Conservation (phyloP, 2,888 invertebrate genomes). For the Stegana nigrithorax region DNA sequence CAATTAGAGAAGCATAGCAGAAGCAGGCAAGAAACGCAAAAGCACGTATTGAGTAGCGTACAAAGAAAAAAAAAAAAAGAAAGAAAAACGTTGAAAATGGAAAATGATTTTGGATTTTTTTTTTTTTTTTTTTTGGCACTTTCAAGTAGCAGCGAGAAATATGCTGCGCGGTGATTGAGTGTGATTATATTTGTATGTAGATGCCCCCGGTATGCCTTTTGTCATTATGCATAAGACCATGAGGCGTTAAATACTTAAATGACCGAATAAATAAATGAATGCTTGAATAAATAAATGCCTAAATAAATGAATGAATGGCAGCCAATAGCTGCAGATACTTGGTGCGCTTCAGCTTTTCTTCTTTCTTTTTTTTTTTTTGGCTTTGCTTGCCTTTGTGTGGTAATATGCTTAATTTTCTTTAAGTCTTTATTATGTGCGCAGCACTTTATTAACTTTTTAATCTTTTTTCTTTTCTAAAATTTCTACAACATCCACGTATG, state of each 20-base stretch:
- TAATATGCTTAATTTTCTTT: slow-evolving; percentile 4
- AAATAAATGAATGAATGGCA: too few species aligned
- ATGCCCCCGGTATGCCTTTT: background rate
- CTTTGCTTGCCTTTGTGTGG: background rate
- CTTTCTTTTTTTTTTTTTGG: background rate
- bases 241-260: slow-evolving; percentile 10
- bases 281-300: too few species aligned
- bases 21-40: too few species aligned
- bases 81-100: background rate
- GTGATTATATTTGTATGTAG: background rate
- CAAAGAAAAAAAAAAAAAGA: background rate
- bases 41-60: slow-evolving; percentile 5
- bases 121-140: slow-evolving; percentile 8
- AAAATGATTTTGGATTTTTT: too few species aligned
- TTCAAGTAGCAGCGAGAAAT: background rate
- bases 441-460: background rate
- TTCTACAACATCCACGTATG: too few species aligned
- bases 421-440: slow-evolving; percentile 13
- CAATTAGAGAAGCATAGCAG: slow-evolving; percentile 49
- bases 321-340: slow-evolving; percentile 5
- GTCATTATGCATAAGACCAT: background rate
- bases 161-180: background rate
- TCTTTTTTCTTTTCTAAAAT: too few species aligned
- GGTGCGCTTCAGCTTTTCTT: background rate
- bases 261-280: background rate